phyloP scores from a whole-genome alignment of 1,140 invertebrate genomes.

The Drosophila bipectinata region DNA sequence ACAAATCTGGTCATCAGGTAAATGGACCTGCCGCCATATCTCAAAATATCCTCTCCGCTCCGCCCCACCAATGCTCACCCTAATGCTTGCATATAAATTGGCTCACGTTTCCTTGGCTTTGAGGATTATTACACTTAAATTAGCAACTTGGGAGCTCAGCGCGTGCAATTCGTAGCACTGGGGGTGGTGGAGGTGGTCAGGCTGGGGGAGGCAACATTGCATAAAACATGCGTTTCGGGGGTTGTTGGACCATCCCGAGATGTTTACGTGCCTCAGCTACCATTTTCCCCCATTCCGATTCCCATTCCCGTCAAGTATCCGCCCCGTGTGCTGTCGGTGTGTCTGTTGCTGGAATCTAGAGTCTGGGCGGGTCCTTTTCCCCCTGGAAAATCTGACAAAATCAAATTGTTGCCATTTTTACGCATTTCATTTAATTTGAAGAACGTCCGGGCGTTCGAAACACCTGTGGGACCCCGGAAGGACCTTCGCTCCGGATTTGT shows the following conservation, averaged over 20 bases:
- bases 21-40: conserved; percentile 58
- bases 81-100: conserved; percentile 81
- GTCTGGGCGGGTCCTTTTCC: conserved; percentile 35
- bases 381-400: conserved; percentile 77
- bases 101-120: conserved; percentile 81
- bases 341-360: conserved; percentile 9
- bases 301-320: conserved; percentile 18
- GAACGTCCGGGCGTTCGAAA: conserved; percentile 54
- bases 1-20: conserved; percentile 67
- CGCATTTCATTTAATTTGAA: conserved; percentile 83
- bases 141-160: conserved; percentile 76
- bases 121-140: conserved; percentile 83
- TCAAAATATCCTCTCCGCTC: neutral
- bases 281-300: conserved; percentile 7
- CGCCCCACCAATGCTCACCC: conserved; percentile 38
- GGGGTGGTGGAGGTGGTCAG: neutral
- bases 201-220: conserved; percentile 37
- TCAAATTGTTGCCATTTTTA: conserved; percentile 83
- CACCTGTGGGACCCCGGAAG: conserved; percentile 67
- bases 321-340: conserved; percentile 23
- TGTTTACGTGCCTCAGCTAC: conserved; percentile 54
- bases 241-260: conserved; percentile 44
- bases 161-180: conserved; percentile 57
- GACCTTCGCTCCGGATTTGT: neutral
- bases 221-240: conserved; percentile 71